Base-by-base conservation (phyloP, 2,113 vertebrate species). In the Clarias magur region DNA sequence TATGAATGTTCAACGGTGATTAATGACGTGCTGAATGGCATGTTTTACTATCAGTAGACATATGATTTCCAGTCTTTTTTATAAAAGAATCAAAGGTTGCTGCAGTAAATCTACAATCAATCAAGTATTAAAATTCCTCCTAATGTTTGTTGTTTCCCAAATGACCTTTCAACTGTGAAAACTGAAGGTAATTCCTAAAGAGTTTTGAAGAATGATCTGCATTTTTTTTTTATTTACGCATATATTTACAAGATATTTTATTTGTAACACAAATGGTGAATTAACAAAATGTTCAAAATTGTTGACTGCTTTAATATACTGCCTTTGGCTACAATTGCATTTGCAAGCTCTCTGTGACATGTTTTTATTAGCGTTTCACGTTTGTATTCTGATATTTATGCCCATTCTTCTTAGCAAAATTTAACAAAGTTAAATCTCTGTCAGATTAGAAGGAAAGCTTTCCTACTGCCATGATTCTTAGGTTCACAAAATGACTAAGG, bases 41-140 rank as follows among this genome's bases (percentile, higher is more conserved):
- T 76, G 73, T 53, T 76, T 76, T 76, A 76, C 21, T 76, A 54
- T 11, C 11, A 54, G 7, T 53, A 4, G 23, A 25, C 4, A 25
- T 15, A 75, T 75, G 21, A 53, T 76, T 76, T 76, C 48, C 73
- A 76, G 53, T 76, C 42, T 7, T 54, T n/a, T 76, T 76, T 76
- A 76, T 42, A 76, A 54, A n/a, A 4, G 12, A 48, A 48, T 48
- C 48, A 48, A 48, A 48, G 48, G 48, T 48, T 6, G 48, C 48
- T 48, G 48, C 48, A 48, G 48, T 48, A 48, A 48, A 48, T 6
- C 7, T 5, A 48, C 7, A 48, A 48, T 0, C 48, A 48, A 48
- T 8, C 48, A 48, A 48, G 48, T 48, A 48, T 48, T 48, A 48
- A 48, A 48, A 48, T 48, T 48, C 0, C 6, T 6, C 48, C 48